Percentiles rank a stretch among this genome's conserved stretches.
These are phyloP conservation scores for Rotaria sp. DNA, from an alignment of 2,888 invertebrate species.

Conservation along the genomic window DNA sequence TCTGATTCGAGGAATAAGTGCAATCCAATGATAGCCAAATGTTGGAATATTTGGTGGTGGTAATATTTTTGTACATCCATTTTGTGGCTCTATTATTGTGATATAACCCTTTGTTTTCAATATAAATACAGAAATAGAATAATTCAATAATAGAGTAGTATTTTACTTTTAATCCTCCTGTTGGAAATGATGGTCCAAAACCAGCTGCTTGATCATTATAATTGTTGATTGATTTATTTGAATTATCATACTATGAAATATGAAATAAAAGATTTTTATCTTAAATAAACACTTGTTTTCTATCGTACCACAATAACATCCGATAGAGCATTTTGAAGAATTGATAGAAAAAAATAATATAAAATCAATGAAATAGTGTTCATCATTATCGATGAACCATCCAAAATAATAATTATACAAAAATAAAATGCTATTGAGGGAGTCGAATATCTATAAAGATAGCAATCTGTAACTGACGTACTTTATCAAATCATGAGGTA, in stretches of 20 bases:
- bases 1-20: conserved; percentile 36
- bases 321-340: not conserved
- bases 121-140: not conserved
- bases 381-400: not conserved
- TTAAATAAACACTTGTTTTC: not conserved
- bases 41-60: conserved; percentile 34
- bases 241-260: not conserved
- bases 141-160: not conserved
- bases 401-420: not conserved
- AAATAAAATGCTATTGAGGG: not conserved
- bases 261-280: not conserved
- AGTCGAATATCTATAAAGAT: no score
- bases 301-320: conserved; percentile 9
- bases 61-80: conserved; percentile 32
- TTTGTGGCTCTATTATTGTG: not conserved
- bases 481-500: not conserved
- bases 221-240: not conserved
- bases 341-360: not conserved
- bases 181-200: conserved; percentile 36
- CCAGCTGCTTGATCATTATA: conserved; percentile 22
- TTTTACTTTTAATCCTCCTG: conserved; percentile 34
- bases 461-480: no score
- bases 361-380: not conserved
- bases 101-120: conserved; percentile 26
- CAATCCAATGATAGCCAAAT: conserved; percentile 29